A percentile compares a stretch with the other conserved stretches of the same genome.
phyloP scores from a whole-genome alignment of 1,140 invertebrate species.

The Telenomus remus region DNA sequence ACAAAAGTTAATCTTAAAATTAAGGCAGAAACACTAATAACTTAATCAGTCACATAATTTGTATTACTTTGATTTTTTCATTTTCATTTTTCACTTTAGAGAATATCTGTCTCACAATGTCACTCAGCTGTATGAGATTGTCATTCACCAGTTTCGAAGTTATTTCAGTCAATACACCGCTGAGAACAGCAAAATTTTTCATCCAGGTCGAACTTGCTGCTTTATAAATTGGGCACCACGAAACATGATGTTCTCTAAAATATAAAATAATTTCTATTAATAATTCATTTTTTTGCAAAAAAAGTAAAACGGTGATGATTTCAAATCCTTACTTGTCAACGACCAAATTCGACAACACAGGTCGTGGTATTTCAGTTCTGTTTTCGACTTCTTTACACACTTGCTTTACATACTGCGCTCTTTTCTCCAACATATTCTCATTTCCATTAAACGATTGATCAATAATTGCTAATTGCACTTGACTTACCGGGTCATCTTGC shows the following conservation, averaged over 20 bases:
- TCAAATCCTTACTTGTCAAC: conserved; percentile 62
- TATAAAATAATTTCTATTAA: conserved; percentile 7
- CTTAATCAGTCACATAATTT: conserved; percentile 1
- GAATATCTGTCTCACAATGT: conserved; percentile 67
- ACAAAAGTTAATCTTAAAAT: not conserved
- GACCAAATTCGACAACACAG: conserved; percentile 59
- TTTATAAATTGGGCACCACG: conserved; percentile 79
- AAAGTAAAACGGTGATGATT: not conserved
- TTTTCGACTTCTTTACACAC: conserved; percentile 26
- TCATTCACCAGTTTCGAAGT: conserved; percentile 31
- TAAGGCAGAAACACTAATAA: not conserved
- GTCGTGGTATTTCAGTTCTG: conserved; percentile 27
- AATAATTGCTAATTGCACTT: too few species aligned
- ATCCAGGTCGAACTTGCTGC: conserved; percentile 77
- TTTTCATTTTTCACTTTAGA: conserved; percentile 59
- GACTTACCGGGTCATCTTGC: too few species aligned
- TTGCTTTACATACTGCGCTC: conserved; percentile 13
- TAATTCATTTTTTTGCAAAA: not conserved
- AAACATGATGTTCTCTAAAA: conserved; percentile 70
- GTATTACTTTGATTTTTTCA: conserved; percentile 60
- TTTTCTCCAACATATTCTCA: conserved; percentile 14
- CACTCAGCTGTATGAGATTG: conserved; percentile 60
- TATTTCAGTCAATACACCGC: conserved; percentile 68
- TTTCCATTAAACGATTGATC: not conserved
- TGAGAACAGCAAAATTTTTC: conserved; percentile 76